phyloP scores from a whole-genome alignment of 2,888 invertebrate species.

The Ypsolopha sequella region DNA sequence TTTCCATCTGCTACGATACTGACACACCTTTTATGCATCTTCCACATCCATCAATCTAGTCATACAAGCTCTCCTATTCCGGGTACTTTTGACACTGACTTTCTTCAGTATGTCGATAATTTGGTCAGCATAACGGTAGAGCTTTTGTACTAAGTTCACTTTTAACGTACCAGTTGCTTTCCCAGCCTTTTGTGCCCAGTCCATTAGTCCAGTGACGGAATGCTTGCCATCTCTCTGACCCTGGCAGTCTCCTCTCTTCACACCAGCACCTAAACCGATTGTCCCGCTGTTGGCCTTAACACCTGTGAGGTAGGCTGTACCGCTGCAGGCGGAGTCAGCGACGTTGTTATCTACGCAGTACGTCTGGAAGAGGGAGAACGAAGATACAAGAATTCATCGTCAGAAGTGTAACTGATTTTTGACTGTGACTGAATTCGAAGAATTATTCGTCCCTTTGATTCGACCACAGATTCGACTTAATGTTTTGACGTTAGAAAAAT shows the following conservation, averaged over 20 bases:
- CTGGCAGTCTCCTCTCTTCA: conserved; percentile 73
- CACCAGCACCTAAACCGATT: conserved; percentile 79
- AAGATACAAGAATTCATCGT: too few relatives aligned
- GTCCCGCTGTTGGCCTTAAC: conserved; percentile 84
- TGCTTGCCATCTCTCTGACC: conserved; percentile 65
- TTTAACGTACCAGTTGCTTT: conserved; percentile 66
- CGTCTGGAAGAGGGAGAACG: conserved; percentile 60
- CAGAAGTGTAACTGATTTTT: too few relatives aligned
- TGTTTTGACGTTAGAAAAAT: too few relatives aligned
- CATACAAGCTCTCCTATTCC: too few relatives aligned
- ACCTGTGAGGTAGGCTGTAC: conserved; percentile 84
- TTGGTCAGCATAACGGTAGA: too few relatives aligned
- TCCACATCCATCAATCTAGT: not conserved
- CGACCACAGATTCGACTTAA: too few relatives aligned
- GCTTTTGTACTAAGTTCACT: too few relatives aligned
- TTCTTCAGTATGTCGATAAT: too few relatives aligned
- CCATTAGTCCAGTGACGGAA: conserved; percentile 75
- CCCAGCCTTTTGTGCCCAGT: conserved; percentile 77
- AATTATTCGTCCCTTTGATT: too few relatives aligned
- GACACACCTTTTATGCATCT: not conserved
- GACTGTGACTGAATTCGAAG: too few relatives aligned
- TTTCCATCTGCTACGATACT: not conserved
- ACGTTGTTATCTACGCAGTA: conserved; percentile 82
- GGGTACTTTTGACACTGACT: too few relatives aligned
- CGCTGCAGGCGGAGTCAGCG: conserved; percentile 86